Base-by-base conservation (phyloP, 2,113 vertebrate species). In the Hypomesus transpacificus region DNA sequence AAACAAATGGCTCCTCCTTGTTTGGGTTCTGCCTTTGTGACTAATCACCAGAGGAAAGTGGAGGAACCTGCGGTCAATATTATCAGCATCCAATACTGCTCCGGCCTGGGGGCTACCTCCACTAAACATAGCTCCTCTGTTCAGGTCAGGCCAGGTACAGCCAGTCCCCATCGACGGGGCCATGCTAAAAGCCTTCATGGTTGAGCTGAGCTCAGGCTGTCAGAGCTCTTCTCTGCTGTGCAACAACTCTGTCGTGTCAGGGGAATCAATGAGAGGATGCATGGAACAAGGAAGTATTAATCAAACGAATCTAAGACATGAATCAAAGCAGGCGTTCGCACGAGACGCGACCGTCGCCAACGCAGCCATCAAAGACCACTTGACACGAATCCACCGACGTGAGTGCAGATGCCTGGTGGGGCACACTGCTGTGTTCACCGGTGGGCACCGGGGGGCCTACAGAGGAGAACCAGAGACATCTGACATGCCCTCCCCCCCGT, bases 261-360 rank as follows among this genome's bases (percentile, higher is more conserved):
- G 26, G 50, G 34, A 26, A 80, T 86, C 80, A 82, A 82, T 80
- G 14, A 14, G 46, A 56, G 54, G n/a, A 20, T 4, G 57, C 8
- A 1, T 6, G 21, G 57, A 22, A 46, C 75, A 46, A 77, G 50
- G 65, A 20, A 62, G 66, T 51, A 66, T 72, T 60, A 75, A 69
- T 78, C 24, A 3, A 26, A 26, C 24, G 24, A 26, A 26, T 26
- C 65, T 75, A 54, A 17, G 2, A 46, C 9, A n/a, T n/a, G n/a
- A 13, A 46, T 46, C 39, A 46, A 46, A 46, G 39, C 39, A 7
- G 39, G 9, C 7, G 39, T 7, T 2, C 8, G 11, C 31, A 62
- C 72, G n/a, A 77, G 73, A 17, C 39, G 39, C 51, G 58, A 54
- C 70, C 58, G 72, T 26, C 21, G 62, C 28, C 46, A 70, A n/a